phyloP scores from a whole-genome alignment of 92 coral and sea anemone species.

The Isaurus tuberculatus region DNA sequence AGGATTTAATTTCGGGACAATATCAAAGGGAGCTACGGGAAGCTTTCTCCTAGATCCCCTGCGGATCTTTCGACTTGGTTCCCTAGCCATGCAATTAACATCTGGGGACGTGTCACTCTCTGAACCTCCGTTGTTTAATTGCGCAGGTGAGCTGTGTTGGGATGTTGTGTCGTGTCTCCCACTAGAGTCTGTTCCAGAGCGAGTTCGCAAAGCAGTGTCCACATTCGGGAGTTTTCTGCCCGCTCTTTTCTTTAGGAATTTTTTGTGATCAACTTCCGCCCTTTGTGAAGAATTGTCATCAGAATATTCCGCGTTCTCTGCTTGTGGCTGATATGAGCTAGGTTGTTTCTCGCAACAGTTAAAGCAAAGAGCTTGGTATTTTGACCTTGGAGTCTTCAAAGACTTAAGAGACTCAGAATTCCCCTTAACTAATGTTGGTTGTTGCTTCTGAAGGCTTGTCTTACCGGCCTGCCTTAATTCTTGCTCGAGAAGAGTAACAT shows the following conservation, averaged over 20 bases:
- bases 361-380: background rate
- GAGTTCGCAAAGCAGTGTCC: background rate
- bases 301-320: background rate
- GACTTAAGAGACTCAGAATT: background rate
- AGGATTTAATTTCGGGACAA: slow-evolving; percentile 14
- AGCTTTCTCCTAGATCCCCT: slow-evolving; percentile 42
- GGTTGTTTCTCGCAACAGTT: background rate
- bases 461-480: slow-evolving; percentile 55
- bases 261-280: background rate
- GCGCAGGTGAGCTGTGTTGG: background rate
- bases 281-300: background rate
- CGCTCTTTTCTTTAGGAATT: background rate
- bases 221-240: slow-evolving; percentile 57
- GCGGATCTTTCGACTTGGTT: background rate
- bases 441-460: background rate
- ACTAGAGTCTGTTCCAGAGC: background rate
- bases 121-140: slow-evolving; percentile 14
- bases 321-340: background rate
- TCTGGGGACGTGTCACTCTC: background rate
- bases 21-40: slow-evolving; percentile 21
- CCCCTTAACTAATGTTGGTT: background rate
- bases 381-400: background rate
- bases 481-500: slow-evolving; percentile 64
- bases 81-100: background rate
- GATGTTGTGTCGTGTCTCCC: background rate